A percentile compares a stretch with the other conserved stretches of the same genome.
Evolutionary conservation across 2,797 vertebrate species (phyloP).

Genomic region (Ptychadena robeensis): DNA sequence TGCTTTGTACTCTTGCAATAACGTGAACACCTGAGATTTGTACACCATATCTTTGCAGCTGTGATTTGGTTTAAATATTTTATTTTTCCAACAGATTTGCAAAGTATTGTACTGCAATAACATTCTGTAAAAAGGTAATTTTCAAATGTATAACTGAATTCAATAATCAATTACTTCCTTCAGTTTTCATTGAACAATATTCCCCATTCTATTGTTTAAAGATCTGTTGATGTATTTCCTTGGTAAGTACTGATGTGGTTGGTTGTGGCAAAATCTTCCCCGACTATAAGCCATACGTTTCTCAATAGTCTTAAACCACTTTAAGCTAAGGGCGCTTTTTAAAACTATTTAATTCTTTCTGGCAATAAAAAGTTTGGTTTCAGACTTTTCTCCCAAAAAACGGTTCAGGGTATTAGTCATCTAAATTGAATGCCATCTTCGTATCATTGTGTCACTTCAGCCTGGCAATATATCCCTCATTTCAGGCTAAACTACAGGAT

Average conservation of each 20-base stretch:
- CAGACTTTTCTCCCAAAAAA: neutral
- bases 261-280: neutral
- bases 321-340: neutral
- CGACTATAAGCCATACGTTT: neutral
- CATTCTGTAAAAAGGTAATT: too few species aligned
- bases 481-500: slow-evolving; percentile 42
- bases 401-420: neutral
- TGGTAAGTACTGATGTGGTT: neutral
- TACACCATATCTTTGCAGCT: too few species aligned
- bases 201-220: neutral
- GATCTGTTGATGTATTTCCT: neutral
- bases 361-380: neutral
- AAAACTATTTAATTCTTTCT: neutral
- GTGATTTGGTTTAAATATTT: too few species aligned
- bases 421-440: slow-evolving; percentile 35
- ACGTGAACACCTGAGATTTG: too few species aligned
- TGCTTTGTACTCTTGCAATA: too few species aligned
- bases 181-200: too few species aligned
- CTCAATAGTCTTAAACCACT: neutral
- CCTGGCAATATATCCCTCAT: slow-evolving; percentile 22
- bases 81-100: too few species aligned
- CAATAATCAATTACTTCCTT: too few species aligned
- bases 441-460: slow-evolving; percentile 29
- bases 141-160: too few species aligned
- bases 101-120: too few species aligned